These are phyloP conservation scores for Rhabdornis inornatus DNA, from an alignment of 2,113 vertebrate species.

Conservation along the genomic window DNA sequence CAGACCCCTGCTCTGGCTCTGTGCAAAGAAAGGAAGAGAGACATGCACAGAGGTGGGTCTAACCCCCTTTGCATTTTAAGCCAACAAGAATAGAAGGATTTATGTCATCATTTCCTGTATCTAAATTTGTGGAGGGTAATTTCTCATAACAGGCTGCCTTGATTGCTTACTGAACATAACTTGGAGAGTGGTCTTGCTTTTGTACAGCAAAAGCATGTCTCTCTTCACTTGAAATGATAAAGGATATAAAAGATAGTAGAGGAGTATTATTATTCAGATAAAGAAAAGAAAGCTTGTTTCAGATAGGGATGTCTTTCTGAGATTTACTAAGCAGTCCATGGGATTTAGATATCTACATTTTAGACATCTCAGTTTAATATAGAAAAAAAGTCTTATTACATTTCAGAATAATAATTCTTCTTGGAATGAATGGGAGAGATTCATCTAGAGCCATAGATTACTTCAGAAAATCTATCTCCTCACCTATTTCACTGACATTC, in stretches of 20 bases:
- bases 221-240: not conserved
- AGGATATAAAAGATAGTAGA: not conserved
- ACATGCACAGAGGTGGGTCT: not conserved
- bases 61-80: not conserved
- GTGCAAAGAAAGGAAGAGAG: not conserved
- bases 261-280: not conserved
- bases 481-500: not conserved
- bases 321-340: not conserved
- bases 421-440: not conserved
- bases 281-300: not conserved
- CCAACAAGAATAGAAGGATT: not conserved
- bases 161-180: not conserved
- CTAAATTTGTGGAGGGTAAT: not conserved
- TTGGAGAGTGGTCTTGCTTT: slow-evolving; percentile 1
- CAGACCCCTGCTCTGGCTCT: not conserved
- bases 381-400: not conserved
- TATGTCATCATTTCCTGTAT: not conserved
- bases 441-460: not conserved
- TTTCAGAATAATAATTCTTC: not conserved
- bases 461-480: not conserved
- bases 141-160: not conserved
- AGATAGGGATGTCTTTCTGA: not conserved
- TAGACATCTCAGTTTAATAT: not conserved
- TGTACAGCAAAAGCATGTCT: not conserved
- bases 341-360: not conserved